Evolutionary conservation across 2,797 vertebrate genomes (phyloP).

Genomic region (Nasua narica): DNA sequence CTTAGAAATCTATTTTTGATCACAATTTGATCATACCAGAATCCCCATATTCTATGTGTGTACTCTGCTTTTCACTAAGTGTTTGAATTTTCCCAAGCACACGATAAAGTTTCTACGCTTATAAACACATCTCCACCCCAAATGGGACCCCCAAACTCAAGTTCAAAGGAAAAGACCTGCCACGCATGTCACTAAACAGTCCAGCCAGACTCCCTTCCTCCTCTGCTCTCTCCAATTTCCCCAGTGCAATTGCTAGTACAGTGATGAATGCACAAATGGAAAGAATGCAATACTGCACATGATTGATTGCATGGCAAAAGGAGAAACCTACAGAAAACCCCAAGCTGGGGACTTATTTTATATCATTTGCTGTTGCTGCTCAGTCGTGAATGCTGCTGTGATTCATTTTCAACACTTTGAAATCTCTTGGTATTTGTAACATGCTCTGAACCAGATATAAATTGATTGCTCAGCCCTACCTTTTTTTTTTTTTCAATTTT

Average conservation of each 20-base stretch:
- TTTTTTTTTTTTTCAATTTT: constrained; percentile 19
- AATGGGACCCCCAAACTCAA: not conserved
- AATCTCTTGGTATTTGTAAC: constrained; percentile 64
- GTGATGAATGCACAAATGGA: constrained; percentile 35
- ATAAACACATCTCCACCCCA: not conserved
- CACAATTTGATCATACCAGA: not conserved
- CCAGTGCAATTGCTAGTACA: not conserved
- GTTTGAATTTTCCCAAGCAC: not conserved
- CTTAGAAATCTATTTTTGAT: not conserved
- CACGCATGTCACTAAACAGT: not conserved
- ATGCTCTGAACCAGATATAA: constrained; percentile 56
- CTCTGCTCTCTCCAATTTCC: not conserved
- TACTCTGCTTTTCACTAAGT: not conserved
- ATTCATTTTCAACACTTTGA: constrained; percentile 63
- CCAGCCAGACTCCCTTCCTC: not conserved
- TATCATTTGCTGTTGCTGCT: constrained; percentile 48
- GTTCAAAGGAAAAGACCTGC: not conserved
- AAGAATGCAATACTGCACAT: constrained; percentile 36
- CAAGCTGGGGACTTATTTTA: constrained; percentile 49
- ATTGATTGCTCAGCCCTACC: constrained; percentile 25
- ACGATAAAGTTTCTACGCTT: not conserved
- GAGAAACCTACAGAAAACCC: constrained; percentile 55
- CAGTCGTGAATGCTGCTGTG: constrained; percentile 37
- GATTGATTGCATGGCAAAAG: constrained; percentile 44
- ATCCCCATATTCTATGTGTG: not conserved